Evolutionary conservation across 1,140 invertebrate genomes (phyloP), one percentile per base, ranked within the genome.

Genomic region (Scaptomyza hsui): DNA sequence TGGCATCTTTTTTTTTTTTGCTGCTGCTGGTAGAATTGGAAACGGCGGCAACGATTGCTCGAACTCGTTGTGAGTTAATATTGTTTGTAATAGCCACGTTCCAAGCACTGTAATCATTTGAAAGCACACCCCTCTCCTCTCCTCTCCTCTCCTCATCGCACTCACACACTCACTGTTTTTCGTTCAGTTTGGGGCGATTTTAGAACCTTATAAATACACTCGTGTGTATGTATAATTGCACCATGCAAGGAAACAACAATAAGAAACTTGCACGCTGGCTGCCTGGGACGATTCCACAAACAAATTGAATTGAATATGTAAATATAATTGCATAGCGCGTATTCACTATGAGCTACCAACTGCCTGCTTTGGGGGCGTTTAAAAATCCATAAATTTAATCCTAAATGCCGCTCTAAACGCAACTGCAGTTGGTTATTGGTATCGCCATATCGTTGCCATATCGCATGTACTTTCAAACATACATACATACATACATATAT

Each of bases 261-360:
- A 32, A 12, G 7, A 32, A 32, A 32, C 29, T 7, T 59, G 39
- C 35, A 41, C 16, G 21, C 29, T 57, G 42, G 35, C 47, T 47
- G 29, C 21, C 79, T 51, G 70, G 72, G 44, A 80, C 72, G 81
- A 64, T 76, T 81, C 52, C 45, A 59, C 70, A 83, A 83, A 85
- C 80, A 79, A 85, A 85, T 85, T 85, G 72, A 85, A 85, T 85
- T 77, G 64, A 85, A 86, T 85, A 86, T 85, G 69, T 85, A 70
- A 85, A 77, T 80, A 80, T 82, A 82, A 82, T 82, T 82, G 78
- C 75, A 59, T 65, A 48, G 45, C 39, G 61, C 18, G 26, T 19
- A 37, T 49, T n/a, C 4, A 6, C n/a, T 24, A 9, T 13, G 1
- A n/a, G 32, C n/a, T 37, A 4, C 12, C 12, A n/a, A n/a, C 32